Base-by-base conservation (phyloP, 2,113 vertebrate species). In the Chionomys nivalis region DNA sequence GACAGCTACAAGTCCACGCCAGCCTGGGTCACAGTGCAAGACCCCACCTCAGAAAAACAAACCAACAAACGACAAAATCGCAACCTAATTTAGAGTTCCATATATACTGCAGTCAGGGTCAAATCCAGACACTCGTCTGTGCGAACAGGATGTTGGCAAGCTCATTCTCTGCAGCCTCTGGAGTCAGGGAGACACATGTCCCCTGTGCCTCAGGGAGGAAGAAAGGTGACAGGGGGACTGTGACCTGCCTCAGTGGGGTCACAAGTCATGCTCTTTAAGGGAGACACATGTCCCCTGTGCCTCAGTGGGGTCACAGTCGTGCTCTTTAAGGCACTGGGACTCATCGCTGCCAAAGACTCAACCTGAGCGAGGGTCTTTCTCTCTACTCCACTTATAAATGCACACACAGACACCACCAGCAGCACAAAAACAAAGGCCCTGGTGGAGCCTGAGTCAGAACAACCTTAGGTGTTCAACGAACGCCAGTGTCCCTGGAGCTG, bases 271-370 rank as follows among this genome's bases (percentile, higher is more conserved):
- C 7, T 87, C 49, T 4, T 14, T 24, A 36, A 61, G 33, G 7
- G n/a, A n/a, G n/a, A n/a, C n/a, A 44, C 44, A 44, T 44, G 44
- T 44, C 44, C 44, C 44, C 44, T 33, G 16, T 89, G 78, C 28
- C 16, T 47, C 21, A 5, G 68, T 10, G 24, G 6, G 7, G 28
- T 26, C 24, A 26, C 7, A 4, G 47, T 49, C 90, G 24, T 0
- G 3, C 9, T 87, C 49, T 3, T 14, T 24, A 36, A 61, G 33
- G 7, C 70, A 49, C 70, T 16, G 4, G 1, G 7, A 36, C 63
- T 70, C 3, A 2, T 0, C 0, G 61, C 79, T 58, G 16, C 39
- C 47, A 26, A 7, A 8, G 7, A 61, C n/a, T 8, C n/a, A 10
- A 6, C 4, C 44, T 1, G 1, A 26, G 42, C 14, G 26, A 4